These are phyloP conservation scores for Chitala chitala DNA, from an alignment of 2,113 vertebrate genomes.

Conservation along the genomic window DNA sequence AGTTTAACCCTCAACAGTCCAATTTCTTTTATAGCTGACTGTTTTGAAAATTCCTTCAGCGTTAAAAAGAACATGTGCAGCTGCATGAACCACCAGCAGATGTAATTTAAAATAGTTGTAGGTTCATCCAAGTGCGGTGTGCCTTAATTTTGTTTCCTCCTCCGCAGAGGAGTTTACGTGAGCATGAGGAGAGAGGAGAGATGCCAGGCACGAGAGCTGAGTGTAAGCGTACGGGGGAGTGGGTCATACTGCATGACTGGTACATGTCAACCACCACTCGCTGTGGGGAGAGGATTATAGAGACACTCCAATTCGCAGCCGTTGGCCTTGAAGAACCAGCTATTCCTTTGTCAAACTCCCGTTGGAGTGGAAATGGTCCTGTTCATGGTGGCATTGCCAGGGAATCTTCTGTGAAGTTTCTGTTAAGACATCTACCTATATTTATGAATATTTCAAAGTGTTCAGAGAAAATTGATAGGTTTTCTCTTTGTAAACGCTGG, in stretches of 20 bases:
- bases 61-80: not conserved
- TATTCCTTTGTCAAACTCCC: not conserved
- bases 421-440: too few relatives aligned
- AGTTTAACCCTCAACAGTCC: not conserved
- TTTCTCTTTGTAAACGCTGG: too few relatives aligned
- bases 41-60: not conserved
- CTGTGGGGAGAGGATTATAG: not conserved
- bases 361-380: not conserved
- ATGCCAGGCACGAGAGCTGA: not conserved
- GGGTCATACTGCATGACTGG: too few relatives aligned
- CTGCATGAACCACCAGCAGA: not conserved
- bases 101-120: not conserved
- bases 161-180: too few relatives aligned
- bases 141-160: too few relatives aligned
- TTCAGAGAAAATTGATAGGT: too few relatives aligned
- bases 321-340: not conserved
- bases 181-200: too few relatives aligned
- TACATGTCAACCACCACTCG: too few relatives aligned
- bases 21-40: not conserved
- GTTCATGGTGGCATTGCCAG: too few relatives aligned
- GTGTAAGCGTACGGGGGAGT: not conserved
- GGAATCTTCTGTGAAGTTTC: too few relatives aligned
- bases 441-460: too few relatives aligned
- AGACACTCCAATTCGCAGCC: not conserved
- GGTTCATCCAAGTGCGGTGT: too few relatives aligned